Evolutionary conservation across 2,888 invertebrate species (phyloP).

Genomic region (Platycheirus albimanus): DNA sequence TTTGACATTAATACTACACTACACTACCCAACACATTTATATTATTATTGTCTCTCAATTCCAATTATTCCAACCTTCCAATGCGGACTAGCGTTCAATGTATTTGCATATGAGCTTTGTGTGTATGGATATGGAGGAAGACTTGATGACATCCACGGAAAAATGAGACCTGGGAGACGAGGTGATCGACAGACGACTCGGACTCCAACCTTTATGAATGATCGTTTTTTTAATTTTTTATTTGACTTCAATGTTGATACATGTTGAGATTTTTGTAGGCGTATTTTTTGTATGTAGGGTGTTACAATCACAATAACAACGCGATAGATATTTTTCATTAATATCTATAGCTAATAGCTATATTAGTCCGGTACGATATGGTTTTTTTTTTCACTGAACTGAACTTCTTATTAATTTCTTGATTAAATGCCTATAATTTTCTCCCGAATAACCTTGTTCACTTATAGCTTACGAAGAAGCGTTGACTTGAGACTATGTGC

Average conservation of each 20-base stretch:
- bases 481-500: too few relatives aligned
- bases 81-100: slow-evolving; percentile 17
- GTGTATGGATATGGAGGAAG: slow-evolving; percentile 20
- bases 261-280: slow-evolving; percentile 54
- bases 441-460: too few relatives aligned
- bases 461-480: too few relatives aligned
- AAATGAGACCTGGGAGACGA: slow-evolving; percentile 18
- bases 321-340: too few relatives aligned
- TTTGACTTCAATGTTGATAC: slow-evolving; percentile 25
- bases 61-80: too few relatives aligned
- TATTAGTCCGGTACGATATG: too few relatives aligned
- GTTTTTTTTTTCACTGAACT: too few relatives aligned
- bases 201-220: slow-evolving; percentile 65
- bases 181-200: slow-evolving; percentile 40
- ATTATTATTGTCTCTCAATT: slow-evolving; percentile 68
- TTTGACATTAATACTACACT: too few relatives aligned
- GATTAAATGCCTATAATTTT: too few relatives aligned
- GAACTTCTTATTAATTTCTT: too few relatives aligned
- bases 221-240: slow-evolving; percentile 45
- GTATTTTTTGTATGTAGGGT: slow-evolving; percentile 53
- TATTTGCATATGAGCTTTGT: slow-evolving; percentile 27
- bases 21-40: too few relatives aligned
- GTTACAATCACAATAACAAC: slow-evolving; percentile 42
- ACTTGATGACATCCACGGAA: slow-evolving; percentile 21
- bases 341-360: too few relatives aligned